Conservation (phyloP, 2,797 vertebrate species). For the Molossus alvarezi region DNA sequence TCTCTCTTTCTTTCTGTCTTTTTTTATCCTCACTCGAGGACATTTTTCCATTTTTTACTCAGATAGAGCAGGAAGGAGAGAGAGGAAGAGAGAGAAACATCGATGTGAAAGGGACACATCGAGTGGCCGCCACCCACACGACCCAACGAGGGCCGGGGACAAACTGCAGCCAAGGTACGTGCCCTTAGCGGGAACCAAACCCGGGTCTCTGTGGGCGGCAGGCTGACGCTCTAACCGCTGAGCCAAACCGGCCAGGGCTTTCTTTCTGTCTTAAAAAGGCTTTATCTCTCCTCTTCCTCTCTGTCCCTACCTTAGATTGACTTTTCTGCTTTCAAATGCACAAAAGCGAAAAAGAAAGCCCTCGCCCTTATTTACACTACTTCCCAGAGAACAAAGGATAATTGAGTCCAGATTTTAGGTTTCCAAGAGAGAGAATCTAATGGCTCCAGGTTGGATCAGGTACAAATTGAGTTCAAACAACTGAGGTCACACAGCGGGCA, state of each 20-base stretch:
- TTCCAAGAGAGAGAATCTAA: constrained; percentile 58
- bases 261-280: background rate
- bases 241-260: no score
- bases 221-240: no score
- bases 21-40: no score
- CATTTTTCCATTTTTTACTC: no score
- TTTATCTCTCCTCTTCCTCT: background rate
- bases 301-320: background rate
- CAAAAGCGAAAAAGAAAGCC: constrained; percentile 69
- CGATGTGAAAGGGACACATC: no score
- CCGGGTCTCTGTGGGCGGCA: no score
- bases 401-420: constrained; percentile 56
- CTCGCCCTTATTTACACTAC: constrained; percentile 51
- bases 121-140: no score
- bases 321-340: constrained; percentile 49
- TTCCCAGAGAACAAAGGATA: constrained; percentile 65
- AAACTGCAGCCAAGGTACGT: no score
- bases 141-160: no score
- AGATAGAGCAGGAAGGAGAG: no score
- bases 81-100: no score
- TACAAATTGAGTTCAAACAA: constrained; percentile 61
- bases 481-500: background rate
- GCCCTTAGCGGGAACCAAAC: no score
- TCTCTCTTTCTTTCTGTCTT: background rate
- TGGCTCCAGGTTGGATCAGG: background rate